Percentiles rank a stretch among this genome's conserved stretches.
Conservation (phyloP, 2,888 invertebrate genomes). For the Sminthurinus aureus region DNA sequence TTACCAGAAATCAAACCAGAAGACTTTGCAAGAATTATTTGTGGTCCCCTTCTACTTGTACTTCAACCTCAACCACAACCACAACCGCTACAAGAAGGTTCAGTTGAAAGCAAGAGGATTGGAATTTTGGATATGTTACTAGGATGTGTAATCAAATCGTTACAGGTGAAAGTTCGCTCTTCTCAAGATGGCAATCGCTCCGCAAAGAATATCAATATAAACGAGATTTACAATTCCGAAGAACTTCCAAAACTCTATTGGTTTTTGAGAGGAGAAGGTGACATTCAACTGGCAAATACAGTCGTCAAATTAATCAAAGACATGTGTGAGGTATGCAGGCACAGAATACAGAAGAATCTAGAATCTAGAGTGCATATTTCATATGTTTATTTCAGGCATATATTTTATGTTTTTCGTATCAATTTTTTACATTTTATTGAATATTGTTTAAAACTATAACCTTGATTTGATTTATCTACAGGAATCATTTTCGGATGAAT, state of each 20-base stretch:
- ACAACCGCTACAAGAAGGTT: neutral
- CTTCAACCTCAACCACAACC: too few species aligned
- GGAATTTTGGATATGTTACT: conserved; percentile 90
- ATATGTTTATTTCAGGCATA: conserved; percentile 7
- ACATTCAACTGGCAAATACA: conserved; percentile 84
- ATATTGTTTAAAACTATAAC: neutral
- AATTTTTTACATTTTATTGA: too few species aligned
- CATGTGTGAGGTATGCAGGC: conserved; percentile 80
- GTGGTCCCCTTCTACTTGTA: conserved; percentile 5
- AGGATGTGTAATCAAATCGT: conserved; percentile 87
- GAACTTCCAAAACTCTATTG: conserved; percentile 66
- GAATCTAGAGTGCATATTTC: neutral
- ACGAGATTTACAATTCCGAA: conserved; percentile 54
- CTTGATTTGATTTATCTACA: conserved; percentile 62
- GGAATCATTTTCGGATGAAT: conserved; percentile 85
- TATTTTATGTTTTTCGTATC: too few species aligned
- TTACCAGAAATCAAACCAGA: conserved; percentile 89
- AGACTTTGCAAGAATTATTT: conserved; percentile 77
- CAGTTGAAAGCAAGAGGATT: conserved; percentile 61
- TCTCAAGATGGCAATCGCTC: conserved; percentile 56
- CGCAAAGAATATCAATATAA: conserved; percentile 56
- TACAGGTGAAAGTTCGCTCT: conserved; percentile 79
- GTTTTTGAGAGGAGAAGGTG: conserved; percentile 88
- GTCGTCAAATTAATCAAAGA: conserved; percentile 88
- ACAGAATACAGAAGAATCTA: neutral